phyloP scores from a whole-genome alignment of 2,113 vertebrate genomes.

The Silurus meridionalis region DNA sequence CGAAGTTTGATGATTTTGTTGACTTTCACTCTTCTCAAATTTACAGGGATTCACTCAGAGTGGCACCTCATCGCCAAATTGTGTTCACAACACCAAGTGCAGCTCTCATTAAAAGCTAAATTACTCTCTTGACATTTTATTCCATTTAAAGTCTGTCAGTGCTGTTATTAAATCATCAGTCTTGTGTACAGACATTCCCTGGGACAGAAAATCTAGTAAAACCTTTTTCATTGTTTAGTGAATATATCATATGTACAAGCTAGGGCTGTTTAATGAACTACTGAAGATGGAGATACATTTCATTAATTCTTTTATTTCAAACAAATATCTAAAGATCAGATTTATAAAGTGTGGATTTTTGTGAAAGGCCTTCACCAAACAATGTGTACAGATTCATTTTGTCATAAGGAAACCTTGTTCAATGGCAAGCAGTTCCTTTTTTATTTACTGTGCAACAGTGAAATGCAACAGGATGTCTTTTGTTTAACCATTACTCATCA shows the following conservation, averaged over 20 bases:
- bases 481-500: background rate
- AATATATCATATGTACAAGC: background rate
- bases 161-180: background rate
- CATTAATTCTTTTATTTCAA: background rate
- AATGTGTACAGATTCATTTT: background rate
- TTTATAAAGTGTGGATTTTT: conserved; percentile 9
- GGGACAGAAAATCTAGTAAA: background rate
- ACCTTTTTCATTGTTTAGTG: background rate
- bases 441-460: background rate
- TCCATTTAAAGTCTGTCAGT: background rate
- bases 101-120: background rate
- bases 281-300: conserved; percentile 2
- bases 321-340: conserved; percentile 12
- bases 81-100: background rate
- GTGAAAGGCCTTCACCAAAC: conserved; percentile 11
- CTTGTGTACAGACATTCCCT: background rate
- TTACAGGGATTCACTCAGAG: background rate
- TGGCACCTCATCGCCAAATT: background rate
- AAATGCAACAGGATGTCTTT: background rate
- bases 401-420: background rate
- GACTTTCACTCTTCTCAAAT: background rate
- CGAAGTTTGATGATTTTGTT: background rate
- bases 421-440: background rate
- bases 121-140: background rate
- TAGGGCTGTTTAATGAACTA: conserved; percentile 6